A percentile compares a stretch with the other conserved stretches of the same genome.
phyloP scores from a whole-genome alignment of 2,888 invertebrate species.

The Slavum lentiscoides region DNA sequence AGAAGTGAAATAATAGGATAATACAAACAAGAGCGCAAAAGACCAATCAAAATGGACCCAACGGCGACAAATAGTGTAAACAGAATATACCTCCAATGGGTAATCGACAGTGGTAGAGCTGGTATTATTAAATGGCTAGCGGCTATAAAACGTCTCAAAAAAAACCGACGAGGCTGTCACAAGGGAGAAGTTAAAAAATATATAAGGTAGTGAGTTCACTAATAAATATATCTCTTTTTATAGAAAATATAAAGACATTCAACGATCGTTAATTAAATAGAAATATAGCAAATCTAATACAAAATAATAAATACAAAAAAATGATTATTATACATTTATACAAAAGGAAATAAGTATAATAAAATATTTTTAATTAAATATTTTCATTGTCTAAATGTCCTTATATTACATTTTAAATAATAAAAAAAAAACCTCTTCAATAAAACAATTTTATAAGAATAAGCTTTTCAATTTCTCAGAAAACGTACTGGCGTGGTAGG shows the following conservation, averaged over 20 bases:
- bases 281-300: background rate
- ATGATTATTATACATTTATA: too few relatives aligned
- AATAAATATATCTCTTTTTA: background rate
- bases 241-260: too few relatives aligned
- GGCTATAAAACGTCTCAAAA: background rate
- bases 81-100: background rate
- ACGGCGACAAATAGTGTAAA: slow-evolving; percentile 38
- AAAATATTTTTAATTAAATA: too few relatives aligned
- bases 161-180: background rate
- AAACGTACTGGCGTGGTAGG: too few relatives aligned
- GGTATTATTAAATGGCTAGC: slow-evolving; percentile 14
- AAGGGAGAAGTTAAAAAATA: slow-evolving; percentile 1
- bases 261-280: background rate
- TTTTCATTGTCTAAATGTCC: too few relatives aligned
- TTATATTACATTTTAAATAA: too few relatives aligned
- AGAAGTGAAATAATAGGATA: slow-evolving; percentile 40
- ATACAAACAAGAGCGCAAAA: slow-evolving; percentile 42
- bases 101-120: background rate
- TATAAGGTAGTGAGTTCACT: background rate
- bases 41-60: slow-evolving; percentile 38
- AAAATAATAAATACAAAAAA: too few relatives aligned
- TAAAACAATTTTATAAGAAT: too few relatives aligned
- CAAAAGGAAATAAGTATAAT: too few relatives aligned
- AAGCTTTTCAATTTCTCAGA: too few relatives aligned
- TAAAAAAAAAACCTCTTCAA: too few relatives aligned